Evolutionary conservation across 2,797 vertebrate genomes (phyloP).

Genomic region (Platyrinchus mystaceus): DNA sequence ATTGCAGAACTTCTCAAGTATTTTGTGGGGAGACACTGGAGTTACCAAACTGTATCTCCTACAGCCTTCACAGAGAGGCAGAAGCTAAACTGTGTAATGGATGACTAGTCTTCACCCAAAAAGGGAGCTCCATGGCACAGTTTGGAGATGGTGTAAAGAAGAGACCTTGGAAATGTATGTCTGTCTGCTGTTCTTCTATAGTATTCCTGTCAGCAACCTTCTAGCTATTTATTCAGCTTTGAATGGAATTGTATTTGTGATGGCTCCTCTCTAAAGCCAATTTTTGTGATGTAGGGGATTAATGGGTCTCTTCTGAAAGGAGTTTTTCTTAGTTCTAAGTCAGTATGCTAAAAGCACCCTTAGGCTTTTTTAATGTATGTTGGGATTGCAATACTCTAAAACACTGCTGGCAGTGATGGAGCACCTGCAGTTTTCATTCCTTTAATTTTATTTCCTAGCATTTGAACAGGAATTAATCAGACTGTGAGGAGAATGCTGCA

Average conservation of each 20-base stretch:
- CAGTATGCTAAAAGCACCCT: not conserved
- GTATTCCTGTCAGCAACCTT: not conserved
- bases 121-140: accelerated
- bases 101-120: not conserved
- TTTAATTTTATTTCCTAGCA: constrained; percentile 30
- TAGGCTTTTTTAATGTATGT: not conserved
- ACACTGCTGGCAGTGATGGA: not conserved
- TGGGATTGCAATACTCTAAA: not conserved
- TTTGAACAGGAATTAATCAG: constrained; percentile 24
- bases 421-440: not conserved
- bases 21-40: not conserved
- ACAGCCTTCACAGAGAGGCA: not conserved
- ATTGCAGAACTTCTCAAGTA: not conserved
- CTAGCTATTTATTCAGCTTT: constrained; percentile 12
- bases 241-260: not conserved
- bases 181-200: not conserved
- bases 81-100: not conserved
- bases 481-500: not conserved
- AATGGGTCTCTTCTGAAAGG: not conserved
- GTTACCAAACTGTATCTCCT: not conserved
- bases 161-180: not conserved
- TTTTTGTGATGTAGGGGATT: not conserved
- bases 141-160: not conserved
- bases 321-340: not conserved
- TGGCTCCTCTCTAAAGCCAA: not conserved